phyloP scores from a whole-genome alignment of 2,113 vertebrate genomes.

The Crypturellus undulatus region DNA sequence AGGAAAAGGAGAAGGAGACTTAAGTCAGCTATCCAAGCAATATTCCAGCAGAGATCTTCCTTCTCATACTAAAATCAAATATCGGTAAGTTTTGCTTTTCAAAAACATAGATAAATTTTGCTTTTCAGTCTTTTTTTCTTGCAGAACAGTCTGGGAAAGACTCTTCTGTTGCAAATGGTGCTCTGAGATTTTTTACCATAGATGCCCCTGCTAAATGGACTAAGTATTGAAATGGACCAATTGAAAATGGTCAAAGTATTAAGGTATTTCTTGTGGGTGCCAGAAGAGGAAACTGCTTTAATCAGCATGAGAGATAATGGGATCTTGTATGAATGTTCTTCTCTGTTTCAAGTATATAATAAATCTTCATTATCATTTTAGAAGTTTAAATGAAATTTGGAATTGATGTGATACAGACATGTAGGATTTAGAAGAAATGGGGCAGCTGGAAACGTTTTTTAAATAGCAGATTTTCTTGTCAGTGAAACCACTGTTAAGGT shows the following conservation, averaged over 20 bases:
- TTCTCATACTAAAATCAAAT: conserved; percentile 97
- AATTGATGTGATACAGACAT: not conserved
- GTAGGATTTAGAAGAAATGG: not conserved
- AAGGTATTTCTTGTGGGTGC: not conserved
- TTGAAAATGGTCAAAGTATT: too few relatives aligned
- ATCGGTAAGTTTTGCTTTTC: conserved; percentile 81
- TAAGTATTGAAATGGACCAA: too few relatives aligned
- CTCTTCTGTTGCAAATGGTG: not conserved
- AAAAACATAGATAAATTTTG: conserved; percentile 88
- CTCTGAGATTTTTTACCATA: not conserved
- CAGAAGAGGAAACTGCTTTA: not conserved
- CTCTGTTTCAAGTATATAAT: not conserved
- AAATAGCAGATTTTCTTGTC: not conserved
- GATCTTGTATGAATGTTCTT: not conserved
- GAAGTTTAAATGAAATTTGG: not conserved
- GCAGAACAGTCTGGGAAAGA: not conserved
- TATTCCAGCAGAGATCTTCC: conserved; percentile 97
- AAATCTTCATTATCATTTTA: not conserved
- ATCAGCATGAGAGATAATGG: not conserved
- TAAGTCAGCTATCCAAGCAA: conserved; percentile 96
- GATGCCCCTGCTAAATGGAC: not conserved
- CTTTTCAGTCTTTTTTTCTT: not conserved
- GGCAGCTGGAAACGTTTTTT: not conserved
- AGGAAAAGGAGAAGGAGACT: conserved; percentile 96
- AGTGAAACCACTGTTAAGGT: not conserved